Percentiles rank a stretch among this genome's conserved stretches.
These are phyloP conservation scores for Phrynocephalus guinanensis DNA, from an alignment of 2,797 vertebrate species.

Conservation along the genomic window DNA sequence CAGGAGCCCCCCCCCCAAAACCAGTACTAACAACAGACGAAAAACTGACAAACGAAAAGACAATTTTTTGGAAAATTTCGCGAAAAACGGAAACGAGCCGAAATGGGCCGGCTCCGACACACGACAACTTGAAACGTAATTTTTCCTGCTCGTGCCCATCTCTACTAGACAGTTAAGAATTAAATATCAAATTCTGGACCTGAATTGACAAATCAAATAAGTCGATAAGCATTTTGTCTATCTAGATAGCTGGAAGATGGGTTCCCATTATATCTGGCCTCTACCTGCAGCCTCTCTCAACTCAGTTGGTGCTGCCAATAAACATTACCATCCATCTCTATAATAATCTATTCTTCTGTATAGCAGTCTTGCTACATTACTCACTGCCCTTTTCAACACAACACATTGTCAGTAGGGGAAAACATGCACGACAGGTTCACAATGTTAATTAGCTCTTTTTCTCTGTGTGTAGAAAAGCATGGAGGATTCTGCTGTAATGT, in stretches of 20 bases:
- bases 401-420: constrained; percentile 14
- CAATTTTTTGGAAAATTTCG: too few species aligned
- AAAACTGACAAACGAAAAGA: too few species aligned
- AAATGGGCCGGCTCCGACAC: too few species aligned
- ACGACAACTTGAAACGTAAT: too few species aligned
- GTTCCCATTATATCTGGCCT: background rate
- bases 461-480: background rate
- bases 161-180: background rate
- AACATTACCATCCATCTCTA: background rate
- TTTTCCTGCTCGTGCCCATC: too few species aligned
- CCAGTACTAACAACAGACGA: too few species aligned
- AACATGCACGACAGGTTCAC: constrained; percentile 7
- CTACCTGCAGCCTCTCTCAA: constrained; percentile 1
- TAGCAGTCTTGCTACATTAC: constrained; percentile 29
- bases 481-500: constrained; percentile 14
- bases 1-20: too few species aligned
- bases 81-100: too few species aligned
- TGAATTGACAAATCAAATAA: background rate
- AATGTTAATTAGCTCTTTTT: constrained; percentile 40
- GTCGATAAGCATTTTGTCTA: constrained; percentile 15
- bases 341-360: constrained; percentile 13
- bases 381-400: constrained; percentile 29
- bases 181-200: background rate
- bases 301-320: constrained; percentile 4
- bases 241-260: background rate